Percentiles rank a stretch among this genome's conserved stretches.
Evolutionary conservation across 2,797 vertebrate species (phyloP).

Genomic region (Geotrypetes seraphini): DNA sequence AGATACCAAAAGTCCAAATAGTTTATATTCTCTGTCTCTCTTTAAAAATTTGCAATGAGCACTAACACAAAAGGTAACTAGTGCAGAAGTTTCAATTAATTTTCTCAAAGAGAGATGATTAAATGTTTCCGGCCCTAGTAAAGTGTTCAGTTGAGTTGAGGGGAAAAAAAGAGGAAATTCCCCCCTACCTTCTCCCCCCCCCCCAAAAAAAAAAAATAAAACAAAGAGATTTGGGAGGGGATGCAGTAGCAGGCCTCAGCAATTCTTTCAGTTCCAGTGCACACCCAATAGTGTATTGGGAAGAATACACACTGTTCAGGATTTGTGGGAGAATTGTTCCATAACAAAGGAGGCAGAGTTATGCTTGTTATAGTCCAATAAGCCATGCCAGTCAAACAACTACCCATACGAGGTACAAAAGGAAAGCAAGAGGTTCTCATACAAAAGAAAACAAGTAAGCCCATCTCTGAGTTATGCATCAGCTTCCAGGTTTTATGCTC

Average conservation of each 20-base stretch:
- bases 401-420: constrained; percentile 81
- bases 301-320: constrained; percentile 92
- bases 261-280: constrained; percentile 89
- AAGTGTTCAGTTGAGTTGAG: constrained; percentile 72
- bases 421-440: constrained; percentile 89
- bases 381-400: constrained; percentile 99
- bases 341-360: constrained; percentile 89
- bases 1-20: too few relatives aligned
- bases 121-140: constrained; percentile 99
- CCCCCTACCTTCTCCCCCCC: too few relatives aligned
- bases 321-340: constrained; percentile 98
- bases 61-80: constrained; percentile 74
- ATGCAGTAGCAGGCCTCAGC: constrained; percentile 77
- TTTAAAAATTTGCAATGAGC: constrained; percentile 52
- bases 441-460: constrained; percentile 99
- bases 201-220: constrained; percentile 59
- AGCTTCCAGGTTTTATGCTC: constrained; percentile 82
- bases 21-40: constrained; percentile 26
- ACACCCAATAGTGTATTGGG: constrained; percentile 89
- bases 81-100: constrained; percentile 98
- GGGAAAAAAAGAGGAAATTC: constrained; percentile 41
- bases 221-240: constrained; percentile 76
- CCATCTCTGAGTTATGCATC: constrained; percentile 97
- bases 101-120: constrained; percentile 94
- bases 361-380: constrained; percentile 99